phyloP scores from a whole-genome alignment of 1,140 invertebrate species.

The Anoplophora glabripennis region DNA sequence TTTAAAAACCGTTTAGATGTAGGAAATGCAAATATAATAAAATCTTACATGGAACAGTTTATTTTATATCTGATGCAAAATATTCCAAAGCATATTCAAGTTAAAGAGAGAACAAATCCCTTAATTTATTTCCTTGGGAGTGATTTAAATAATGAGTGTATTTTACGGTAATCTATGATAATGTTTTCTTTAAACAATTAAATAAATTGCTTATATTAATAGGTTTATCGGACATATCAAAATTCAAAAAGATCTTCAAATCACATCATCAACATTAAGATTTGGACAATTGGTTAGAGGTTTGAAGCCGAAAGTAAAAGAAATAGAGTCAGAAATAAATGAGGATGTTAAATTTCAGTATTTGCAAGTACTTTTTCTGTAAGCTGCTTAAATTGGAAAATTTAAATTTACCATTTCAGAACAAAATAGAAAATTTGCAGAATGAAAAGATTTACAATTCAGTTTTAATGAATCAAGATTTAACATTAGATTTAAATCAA shows the following conservation, averaged over 20 bases:
- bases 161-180: constrained; percentile 26
- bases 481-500: constrained; percentile 25
- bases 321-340: constrained; percentile 15
- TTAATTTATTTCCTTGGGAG: constrained; percentile 37
- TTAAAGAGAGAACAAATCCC: constrained; percentile 36
- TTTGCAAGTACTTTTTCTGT: constrained; percentile 21
- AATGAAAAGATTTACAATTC: constrained; percentile 34
- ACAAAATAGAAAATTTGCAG: constrained; percentile 21
- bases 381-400: not conserved
- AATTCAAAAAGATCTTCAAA: constrained; percentile 19
- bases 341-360: constrained; percentile 22
- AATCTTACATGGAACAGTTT: constrained; percentile 43
- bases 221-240: constrained; percentile 40
- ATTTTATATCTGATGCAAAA: constrained; percentile 35
- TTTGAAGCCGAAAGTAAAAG: constrained; percentile 26
- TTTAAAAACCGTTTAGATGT: constrained; percentile 36
- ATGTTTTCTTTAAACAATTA: not conserved
- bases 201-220: not conserved
- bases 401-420: constrained; percentile 12
- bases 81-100: constrained; percentile 28
- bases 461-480: constrained; percentile 32
- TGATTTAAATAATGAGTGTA: constrained; percentile 31
- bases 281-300: constrained; percentile 34
- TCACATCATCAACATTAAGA: constrained; percentile 36
- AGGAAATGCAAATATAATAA: constrained; percentile 38